Percentiles rank a stretch among this genome's conserved stretches.
phyloP scores from a whole-genome alignment of 2,888 invertebrate genomes.

The Invenusta paracnida region DNA sequence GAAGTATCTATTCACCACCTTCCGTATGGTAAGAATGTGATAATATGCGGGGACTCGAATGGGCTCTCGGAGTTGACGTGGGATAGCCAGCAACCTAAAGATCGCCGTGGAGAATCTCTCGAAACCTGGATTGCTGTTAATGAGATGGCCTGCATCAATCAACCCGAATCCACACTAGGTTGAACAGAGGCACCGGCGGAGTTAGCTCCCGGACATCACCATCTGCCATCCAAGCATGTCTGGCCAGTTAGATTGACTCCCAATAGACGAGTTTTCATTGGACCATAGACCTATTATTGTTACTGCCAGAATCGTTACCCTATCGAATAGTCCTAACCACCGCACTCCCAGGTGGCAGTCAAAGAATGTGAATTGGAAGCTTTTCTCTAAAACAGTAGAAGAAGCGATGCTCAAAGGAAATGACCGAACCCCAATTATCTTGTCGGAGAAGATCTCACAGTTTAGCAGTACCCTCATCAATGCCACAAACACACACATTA shows the following conservation, averaged over 20 bases:
- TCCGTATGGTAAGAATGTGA: background rate
- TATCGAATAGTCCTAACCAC: background rate
- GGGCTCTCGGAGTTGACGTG: background rate
- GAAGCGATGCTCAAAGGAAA: no score
- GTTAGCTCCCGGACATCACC: background rate
- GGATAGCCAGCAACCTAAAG: background rate
- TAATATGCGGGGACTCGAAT: background rate
- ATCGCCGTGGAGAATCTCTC: background rate
- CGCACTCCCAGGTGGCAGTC: no score
- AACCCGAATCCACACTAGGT: background rate
- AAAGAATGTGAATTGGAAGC: no score
- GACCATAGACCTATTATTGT: background rate
- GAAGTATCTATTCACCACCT: background rate
- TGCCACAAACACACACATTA: background rate
- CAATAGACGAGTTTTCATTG: background rate
- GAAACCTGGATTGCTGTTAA: background rate
- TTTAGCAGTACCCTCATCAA: background rate
- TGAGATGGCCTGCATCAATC: background rate
- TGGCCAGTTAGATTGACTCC: background rate
- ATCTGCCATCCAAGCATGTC: background rate
- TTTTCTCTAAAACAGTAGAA: no score
- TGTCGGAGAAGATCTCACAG: background rate
- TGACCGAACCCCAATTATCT: no score
- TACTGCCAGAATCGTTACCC: background rate
- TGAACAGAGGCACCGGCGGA: background rate